Evolutionary conservation across 2,888 invertebrate genomes (phyloP).

Genomic region (Tromatobia lineatoria): DNA sequence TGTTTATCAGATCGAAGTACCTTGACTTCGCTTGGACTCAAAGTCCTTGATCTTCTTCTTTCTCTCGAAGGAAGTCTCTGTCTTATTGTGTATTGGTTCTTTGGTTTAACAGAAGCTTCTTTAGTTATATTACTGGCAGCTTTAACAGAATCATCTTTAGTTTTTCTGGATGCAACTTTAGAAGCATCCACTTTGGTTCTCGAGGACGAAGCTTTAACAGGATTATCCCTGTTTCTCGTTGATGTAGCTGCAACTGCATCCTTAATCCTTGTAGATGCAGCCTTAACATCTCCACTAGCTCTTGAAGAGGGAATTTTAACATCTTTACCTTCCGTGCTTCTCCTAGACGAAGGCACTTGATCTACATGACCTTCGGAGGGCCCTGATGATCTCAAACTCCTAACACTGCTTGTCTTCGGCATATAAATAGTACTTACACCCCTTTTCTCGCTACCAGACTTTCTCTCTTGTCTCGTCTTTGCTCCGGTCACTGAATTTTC

Average conservation of each 20-base stretch:
- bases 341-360: constrained; percentile 61
- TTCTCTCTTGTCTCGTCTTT: constrained; percentile 34
- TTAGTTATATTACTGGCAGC: neutral
- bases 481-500: constrained; percentile 5
- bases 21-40: constrained; percentile 82
- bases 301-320: constrained; percentile 40
- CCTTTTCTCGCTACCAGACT: constrained; percentile 76
- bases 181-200: constrained; percentile 12
- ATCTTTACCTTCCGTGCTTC: constrained; percentile 46
- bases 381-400: constrained; percentile 4
- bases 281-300: neutral
- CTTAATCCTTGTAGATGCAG: neutral
- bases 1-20: constrained; percentile 71
- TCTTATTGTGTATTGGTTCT: constrained; percentile 38
- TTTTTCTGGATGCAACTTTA: constrained; percentile 37
- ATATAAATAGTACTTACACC: constrained; percentile 79
- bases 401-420: constrained; percentile 70
- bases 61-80: constrained; percentile 73
- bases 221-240: neutral
- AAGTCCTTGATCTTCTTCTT: constrained; percentile 79
- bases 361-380: constrained; percentile 30
- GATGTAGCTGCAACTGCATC: neutral
- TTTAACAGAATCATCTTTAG: constrained; percentile 38
- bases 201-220: neutral
- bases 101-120: constrained; percentile 47